Evolutionary conservation across 2,888 invertebrate species (phyloP), one percentile per base, ranked within the genome.

Genomic region (Eupithecia centaureata): DNA sequence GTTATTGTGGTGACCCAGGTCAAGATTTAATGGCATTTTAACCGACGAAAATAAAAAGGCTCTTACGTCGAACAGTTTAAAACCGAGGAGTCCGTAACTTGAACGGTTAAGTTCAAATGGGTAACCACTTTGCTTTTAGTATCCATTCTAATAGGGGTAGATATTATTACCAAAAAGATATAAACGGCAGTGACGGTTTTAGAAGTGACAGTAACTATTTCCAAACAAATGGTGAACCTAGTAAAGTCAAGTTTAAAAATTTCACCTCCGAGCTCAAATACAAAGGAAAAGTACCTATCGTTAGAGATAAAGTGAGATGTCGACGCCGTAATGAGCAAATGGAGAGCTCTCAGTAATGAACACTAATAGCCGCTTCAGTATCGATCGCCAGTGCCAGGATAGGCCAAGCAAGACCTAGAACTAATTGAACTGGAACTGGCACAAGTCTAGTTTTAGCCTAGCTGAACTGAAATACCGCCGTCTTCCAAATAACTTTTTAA

Each of bases 331-430:
- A 58, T 65, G 57, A 57, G 62, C 67, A 63, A 65, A 65, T 60
- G 62, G 65, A 71, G 60, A 51, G 65, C 63, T 47, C 65, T 69
- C 63, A 61, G 63, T 64, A 70, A 70, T 70, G 67, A 65, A 72
- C 69, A 70, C 65, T 67, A 63, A 70, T 70, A 58, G 66, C 54
- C 52, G 59, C 65, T 61, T 38, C 61, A 30, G 61, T 30, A 67
- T 68, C 66, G 66, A 68, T 65, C 68, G 5, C 1, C 32, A 57
- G 59, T 15, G 10, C 70, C 57, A n/a, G 51, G 66, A 52, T 28
- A 4, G 12, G 1, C 8, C 27, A 63, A 56, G 54, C 27, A 63
- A 56, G 54, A 56, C 54, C 54, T 56, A 30, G 54, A 56, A n/a
- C 47, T 47, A 47, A 22, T 7, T 12, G 22, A 22, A 42, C 42